Percentiles rank a stretch among this genome's conserved stretches.
These are phyloP conservation scores for Mus minutoides DNA, from an alignment of 2,797 vertebrate species.

Conservation along the genomic window DNA sequence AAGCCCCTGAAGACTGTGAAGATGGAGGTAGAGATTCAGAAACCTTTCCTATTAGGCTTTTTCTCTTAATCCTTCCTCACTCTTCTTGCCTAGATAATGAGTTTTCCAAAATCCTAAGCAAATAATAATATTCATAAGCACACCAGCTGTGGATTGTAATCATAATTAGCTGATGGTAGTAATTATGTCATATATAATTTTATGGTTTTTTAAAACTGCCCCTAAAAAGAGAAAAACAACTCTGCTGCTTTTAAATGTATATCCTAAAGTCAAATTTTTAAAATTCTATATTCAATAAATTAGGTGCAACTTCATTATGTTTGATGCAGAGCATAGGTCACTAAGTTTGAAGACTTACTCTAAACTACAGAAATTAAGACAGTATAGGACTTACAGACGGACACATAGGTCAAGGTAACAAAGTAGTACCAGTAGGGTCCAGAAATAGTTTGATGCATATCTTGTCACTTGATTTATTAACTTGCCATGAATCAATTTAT, in stretches of 20 bases:
- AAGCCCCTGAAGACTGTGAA: slow-evolving; percentile 98
- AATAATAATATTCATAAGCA: not conserved
- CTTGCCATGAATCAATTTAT: not conserved
- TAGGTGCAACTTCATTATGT: not conserved
- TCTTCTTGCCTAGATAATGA: not conserved
- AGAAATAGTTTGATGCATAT: not conserved
- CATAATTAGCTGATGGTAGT: not conserved
- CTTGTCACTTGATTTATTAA: slow-evolving; percentile 29
- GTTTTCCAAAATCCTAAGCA: slow-evolving; percentile 54
- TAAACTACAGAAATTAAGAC: slow-evolving; percentile 34
- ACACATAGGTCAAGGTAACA: not conserved
- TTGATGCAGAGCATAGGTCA: not conserved
- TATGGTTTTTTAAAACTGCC: not conserved
- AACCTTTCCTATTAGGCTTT: not conserved
- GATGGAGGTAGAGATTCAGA: slow-evolving; percentile 94
- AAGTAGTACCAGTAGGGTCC: not conserved
- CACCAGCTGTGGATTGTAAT: not conserved
- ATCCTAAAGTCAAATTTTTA: slow-evolving; percentile 8
- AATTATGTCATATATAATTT: slow-evolving; percentile 42
- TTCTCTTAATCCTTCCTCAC: not conserved
- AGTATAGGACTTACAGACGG: not conserved
- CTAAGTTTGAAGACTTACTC: not conserved
- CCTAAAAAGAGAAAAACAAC: not conserved
- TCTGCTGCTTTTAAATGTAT: not conserved
- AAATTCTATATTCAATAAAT: slow-evolving; percentile 52